These are phyloP conservation scores for Calliopum simillimum DNA, from an alignment of 2,888 invertebrate species.

Conservation along the genomic window DNA sequence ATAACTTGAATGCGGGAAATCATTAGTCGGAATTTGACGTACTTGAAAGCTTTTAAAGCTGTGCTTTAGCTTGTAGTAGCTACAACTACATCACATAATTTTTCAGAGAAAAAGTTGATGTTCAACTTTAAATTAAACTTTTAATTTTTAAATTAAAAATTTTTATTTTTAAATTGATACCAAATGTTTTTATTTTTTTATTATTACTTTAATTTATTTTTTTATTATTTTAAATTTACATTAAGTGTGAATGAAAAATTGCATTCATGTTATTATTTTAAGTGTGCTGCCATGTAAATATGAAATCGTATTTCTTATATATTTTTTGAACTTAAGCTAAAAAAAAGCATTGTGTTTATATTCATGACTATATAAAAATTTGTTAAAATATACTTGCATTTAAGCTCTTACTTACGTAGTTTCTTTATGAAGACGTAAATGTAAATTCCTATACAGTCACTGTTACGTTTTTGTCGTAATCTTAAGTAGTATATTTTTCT, in stretches of 20 bases:
- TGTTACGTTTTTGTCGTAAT: not conserved
- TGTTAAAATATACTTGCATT: too few relatives aligned
- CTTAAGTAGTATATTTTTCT: not conserved
- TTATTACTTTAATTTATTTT: conserved; percentile 40
- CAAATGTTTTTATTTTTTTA: conserved; percentile 45
- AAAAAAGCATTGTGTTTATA: not conserved
- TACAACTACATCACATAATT: conserved; percentile 11
- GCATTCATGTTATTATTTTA: conserved; percentile 26
- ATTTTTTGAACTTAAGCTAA: not conserved
- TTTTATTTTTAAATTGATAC: conserved; percentile 44
- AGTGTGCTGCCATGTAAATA: conserved; percentile 47
- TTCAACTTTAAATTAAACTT: conserved; percentile 23
- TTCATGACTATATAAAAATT: not conserved
- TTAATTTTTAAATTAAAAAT: conserved; percentile 34
- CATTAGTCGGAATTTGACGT: conserved; percentile 42
- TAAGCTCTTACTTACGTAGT: too few relatives aligned
- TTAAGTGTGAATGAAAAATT: conserved; percentile 13
- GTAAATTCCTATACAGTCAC: not conserved
- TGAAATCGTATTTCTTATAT: conserved; percentile 4
- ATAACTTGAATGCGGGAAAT: conserved; percentile 56
- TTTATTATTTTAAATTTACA: conserved; percentile 33
- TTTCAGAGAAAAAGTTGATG: conserved; percentile 9
- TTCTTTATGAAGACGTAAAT: too few relatives aligned
- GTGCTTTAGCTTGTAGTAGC: conserved; percentile 22
- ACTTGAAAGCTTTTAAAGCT: conserved; percentile 4